phyloP scores from a whole-genome alignment of 37 sponge, comb jelly and placozoan species.

The Cliona cf. orientalis region DNA sequence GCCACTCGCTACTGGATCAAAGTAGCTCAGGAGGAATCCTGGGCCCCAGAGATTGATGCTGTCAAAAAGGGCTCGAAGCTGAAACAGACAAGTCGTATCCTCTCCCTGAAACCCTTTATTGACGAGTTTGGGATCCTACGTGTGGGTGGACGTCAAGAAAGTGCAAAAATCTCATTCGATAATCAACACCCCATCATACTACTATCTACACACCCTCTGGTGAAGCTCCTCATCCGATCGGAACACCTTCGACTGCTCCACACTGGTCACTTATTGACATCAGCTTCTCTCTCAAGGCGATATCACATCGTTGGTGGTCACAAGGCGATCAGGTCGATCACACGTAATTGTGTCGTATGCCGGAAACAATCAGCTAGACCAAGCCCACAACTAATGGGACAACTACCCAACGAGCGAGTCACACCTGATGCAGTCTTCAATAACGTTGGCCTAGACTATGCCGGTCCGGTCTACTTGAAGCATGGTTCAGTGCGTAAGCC shows the following conservation, averaged over 20 bases:
- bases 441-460: constrained; percentile 61
- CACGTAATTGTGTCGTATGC: constrained; percentile 45
- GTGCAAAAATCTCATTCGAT: constrained; percentile 21
- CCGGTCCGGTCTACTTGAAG: constrained; percentile 51
- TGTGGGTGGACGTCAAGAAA: constrained; percentile 38
- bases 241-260: constrained; percentile 41
- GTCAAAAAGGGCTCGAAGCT: not conserved
- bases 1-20: not conserved
- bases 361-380: constrained; percentile 32
- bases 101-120: constrained; percentile 31
- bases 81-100: not conserved
- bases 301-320: constrained; percentile 38
- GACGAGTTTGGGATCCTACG: constrained; percentile 35
- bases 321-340: constrained; percentile 24
- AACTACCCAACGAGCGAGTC: constrained; percentile 42
- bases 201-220: constrained; percentile 31
- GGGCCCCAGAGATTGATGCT: constrained; percentile 8
- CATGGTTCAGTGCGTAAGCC: constrained; percentile 14
- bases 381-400: constrained; percentile 39
- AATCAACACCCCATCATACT: constrained; percentile 35
- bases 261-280: constrained; percentile 26
- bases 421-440: constrained; percentile 43
- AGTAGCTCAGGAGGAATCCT: constrained; percentile 4
- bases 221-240: constrained; percentile 16
- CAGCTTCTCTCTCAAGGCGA: constrained; percentile 13